A percentile compares a stretch with the other conserved stretches of the same genome.
Evolutionary conservation across 2,797 vertebrate species (phyloP).

Genomic region (Sebastes wilsoni): DNA sequence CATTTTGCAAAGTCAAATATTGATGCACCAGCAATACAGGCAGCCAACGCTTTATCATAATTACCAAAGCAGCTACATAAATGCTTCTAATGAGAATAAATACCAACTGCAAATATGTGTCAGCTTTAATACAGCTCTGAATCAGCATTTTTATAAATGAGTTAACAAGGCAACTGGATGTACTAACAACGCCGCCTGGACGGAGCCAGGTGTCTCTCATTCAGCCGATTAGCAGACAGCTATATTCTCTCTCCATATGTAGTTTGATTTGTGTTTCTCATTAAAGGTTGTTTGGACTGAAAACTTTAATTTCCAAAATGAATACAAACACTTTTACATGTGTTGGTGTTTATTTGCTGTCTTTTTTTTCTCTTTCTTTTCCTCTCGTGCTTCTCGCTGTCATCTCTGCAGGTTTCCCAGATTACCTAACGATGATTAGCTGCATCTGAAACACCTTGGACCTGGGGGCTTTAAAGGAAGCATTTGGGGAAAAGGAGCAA

Average conservation of each 20-base stretch:
- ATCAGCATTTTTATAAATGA: constrained; percentile 9
- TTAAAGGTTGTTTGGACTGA: neutral
- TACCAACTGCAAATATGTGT: constrained; percentile 22
- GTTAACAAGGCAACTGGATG: neutral
- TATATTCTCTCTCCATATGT: neutral
- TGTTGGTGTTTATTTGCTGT: neutral
- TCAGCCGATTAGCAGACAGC: neutral
- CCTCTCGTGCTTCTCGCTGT: neutral
- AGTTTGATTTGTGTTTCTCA: neutral
- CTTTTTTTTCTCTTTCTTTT: neutral
- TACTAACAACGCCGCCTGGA: neutral
- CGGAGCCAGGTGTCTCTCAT: constrained; percentile 4
- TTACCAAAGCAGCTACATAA: constrained; percentile 33
- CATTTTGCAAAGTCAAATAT: neutral
- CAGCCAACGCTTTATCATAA: constrained; percentile 43
- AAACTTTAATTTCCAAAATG: neutral
- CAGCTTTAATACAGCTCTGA: constrained; percentile 33
- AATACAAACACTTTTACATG: neutral
- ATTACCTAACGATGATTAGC: constrained; percentile 32
- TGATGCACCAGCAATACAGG: constrained; percentile 5
- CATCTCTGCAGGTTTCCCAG: constrained; percentile 22
- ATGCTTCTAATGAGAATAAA: constrained; percentile 43
- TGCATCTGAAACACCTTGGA: constrained; percentile 17
- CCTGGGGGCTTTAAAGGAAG: constrained; percentile 8
- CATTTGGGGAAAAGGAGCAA: neutral